A percentile compares a stretch with the other conserved stretches of the same genome.
Evolutionary conservation across 2,797 vertebrate genomes (phyloP).

Genomic region (Pseudotriccus pelzelni): DNA sequence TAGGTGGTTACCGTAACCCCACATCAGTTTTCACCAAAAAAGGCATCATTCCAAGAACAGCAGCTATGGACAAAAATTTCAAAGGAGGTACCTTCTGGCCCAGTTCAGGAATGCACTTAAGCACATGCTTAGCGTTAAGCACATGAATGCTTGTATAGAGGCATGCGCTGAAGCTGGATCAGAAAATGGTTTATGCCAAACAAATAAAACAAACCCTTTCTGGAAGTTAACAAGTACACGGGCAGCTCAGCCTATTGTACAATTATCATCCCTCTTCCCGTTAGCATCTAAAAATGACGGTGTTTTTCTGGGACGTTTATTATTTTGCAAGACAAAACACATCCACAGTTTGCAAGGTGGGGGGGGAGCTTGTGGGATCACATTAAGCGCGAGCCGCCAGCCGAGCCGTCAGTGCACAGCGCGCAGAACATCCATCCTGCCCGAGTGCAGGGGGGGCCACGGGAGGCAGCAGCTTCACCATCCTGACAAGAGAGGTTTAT

Average conservation of each 20-base stretch:
- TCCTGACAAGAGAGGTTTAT: conserved; percentile 46
- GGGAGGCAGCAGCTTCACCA: neutral
- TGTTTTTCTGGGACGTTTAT: neutral
- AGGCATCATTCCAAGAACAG: conserved; percentile 54
- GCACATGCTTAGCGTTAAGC: conserved; percentile 12
- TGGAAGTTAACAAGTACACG: neutral
- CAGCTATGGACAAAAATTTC: conserved; percentile 21
- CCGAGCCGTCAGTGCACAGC: neutral
- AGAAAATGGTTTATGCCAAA: neutral
- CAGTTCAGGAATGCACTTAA: conserved; percentile 50
- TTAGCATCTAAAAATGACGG: neutral
- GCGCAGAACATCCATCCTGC: conserved; percentile 2
- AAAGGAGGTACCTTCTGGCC: conserved; percentile 37
- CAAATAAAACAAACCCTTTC: neutral
- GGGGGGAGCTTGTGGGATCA: neutral
- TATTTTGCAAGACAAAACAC: conserved; percentile 27
- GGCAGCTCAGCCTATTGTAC: neutral
- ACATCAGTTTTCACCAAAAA: conserved; percentile 56
- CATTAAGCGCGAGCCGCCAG: neutral
- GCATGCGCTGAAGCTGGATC: neutral
- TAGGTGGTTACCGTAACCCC: conserved; percentile 51
- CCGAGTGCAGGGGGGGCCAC: fast-evolving
- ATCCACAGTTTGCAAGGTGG: neutral
- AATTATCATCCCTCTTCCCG: neutral
- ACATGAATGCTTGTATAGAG: conserved; percentile 9